phyloP scores from a whole-genome alignment of 2,113 vertebrate genomes.

The Scopus umbretta region DNA sequence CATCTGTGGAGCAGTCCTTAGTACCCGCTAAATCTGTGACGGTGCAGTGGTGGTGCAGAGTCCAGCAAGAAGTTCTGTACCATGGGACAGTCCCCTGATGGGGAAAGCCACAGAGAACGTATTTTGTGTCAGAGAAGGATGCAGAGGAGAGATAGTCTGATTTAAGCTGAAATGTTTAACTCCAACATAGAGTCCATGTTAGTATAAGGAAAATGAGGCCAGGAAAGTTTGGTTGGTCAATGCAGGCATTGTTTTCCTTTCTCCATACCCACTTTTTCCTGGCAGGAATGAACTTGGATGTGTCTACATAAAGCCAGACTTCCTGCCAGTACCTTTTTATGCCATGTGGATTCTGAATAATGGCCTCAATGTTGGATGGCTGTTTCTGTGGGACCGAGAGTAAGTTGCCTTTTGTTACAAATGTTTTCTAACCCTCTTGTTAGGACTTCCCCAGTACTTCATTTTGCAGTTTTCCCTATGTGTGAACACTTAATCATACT shows the following conservation, averaged over 20 bases:
- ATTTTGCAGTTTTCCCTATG: not conserved
- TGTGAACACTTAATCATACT: not conserved
- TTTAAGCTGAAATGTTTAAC: not conserved
- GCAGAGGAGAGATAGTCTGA: not conserved
- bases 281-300: constrained; percentile 50
- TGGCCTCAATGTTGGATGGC: constrained; percentile 60
- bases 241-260: not conserved
- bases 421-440: not conserved
- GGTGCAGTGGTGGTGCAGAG: not conserved
- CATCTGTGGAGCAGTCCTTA: not conserved
- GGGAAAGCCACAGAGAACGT: not conserved
- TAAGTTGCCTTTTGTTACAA: constrained; percentile 23
- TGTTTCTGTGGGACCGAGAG: constrained; percentile 68
- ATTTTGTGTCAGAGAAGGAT: not conserved
- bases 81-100: not conserved
- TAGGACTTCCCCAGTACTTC: not conserved
- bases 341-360: constrained; percentile 59
- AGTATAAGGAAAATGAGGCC: not conserved
- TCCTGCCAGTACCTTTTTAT: constrained; percentile 50
- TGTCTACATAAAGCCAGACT: constrained; percentile 40
- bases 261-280: not conserved
- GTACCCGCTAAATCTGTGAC: not conserved
- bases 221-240: not conserved
- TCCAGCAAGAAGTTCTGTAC: not conserved
- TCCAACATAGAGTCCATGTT: not conserved